Evolutionary conservation across 2,797 vertebrate species (phyloP).

Genomic region (Notolabrus celidotus): DNA sequence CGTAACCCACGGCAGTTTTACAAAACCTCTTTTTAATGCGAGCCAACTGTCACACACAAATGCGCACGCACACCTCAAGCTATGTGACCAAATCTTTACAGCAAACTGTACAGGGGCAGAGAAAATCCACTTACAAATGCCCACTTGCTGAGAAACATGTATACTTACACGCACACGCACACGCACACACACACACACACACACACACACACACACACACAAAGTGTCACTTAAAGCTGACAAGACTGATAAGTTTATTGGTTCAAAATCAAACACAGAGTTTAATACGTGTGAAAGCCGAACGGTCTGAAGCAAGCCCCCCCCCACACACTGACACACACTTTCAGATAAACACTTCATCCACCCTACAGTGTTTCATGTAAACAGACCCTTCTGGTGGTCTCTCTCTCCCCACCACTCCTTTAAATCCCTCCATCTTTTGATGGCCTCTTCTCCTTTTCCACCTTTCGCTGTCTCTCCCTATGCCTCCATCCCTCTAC

Average conservation of each 20-base stretch:
- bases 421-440: slow-evolving; percentile 45
- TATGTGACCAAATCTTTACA: slow-evolving; percentile 46
- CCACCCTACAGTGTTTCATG: slow-evolving; percentile 28
- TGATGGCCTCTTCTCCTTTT: slow-evolving; percentile 34
- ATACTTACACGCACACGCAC: background rate
- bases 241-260: slow-evolving; percentile 19
- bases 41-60: slow-evolving; percentile 58
- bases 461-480: slow-evolving; percentile 14
- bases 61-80: slow-evolving; percentile 40
- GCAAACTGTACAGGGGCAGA: slow-evolving; percentile 6
- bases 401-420: slow-evolving; percentile 22
- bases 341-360: slow-evolving; percentile 31
- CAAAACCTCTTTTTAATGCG: slow-evolving; percentile 52
- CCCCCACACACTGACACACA: slow-evolving; percentile 9
- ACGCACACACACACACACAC: background rate
- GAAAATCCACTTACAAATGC: slow-evolving; percentile 4
- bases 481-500: background rate
- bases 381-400: slow-evolving; percentile 49
- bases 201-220: background rate
- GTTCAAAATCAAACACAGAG: slow-evolving; percentile 26
- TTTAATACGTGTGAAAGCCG: background rate
- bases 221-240: slow-evolving; percentile 13
- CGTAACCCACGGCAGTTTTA: slow-evolving; percentile 39
- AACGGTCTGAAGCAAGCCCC: slow-evolving; percentile 11
- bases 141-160: background rate